Evolutionary conservation across 2,888 invertebrate species (phyloP).

Genomic region (Axea sp.): DNA sequence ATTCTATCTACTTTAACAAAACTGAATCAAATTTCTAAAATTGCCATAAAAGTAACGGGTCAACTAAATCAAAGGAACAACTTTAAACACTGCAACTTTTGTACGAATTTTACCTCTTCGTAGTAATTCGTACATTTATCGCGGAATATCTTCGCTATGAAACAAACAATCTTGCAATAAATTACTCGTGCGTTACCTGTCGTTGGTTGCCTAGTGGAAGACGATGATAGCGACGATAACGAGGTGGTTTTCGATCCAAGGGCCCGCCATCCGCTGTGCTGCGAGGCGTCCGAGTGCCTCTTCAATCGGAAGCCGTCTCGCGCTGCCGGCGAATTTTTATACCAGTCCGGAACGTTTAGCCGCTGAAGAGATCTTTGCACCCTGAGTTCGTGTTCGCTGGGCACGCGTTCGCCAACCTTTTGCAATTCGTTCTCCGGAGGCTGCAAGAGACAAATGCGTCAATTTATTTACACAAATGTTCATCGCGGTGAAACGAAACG

Average conservation of each 20-base stretch:
- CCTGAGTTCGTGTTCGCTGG: conserved; percentile 96
- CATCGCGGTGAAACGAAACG: too few species aligned
- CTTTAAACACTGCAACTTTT: too few species aligned
- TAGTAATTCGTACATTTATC: too few species aligned
- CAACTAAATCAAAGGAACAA: too few species aligned
- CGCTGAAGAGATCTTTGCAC: conserved; percentile 96
- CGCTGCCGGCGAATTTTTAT: conserved; percentile 87
- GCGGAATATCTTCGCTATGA: too few species aligned
- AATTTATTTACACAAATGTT: neutral
- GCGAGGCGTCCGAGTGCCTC: conserved; percentile 84
- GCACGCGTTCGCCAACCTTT: conserved; percentile 88
- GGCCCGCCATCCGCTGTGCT: conserved; percentile 82
- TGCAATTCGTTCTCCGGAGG: conserved; percentile 97
- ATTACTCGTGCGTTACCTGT: too few species aligned
- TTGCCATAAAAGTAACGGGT: too few species aligned
- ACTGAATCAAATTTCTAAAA: too few species aligned
- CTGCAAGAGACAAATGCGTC: conserved; percentile 80
- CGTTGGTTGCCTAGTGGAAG: conserved; percentile 77
- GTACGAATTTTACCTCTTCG: too few species aligned
- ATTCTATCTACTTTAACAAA: too few species aligned
- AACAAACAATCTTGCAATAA: too few species aligned
- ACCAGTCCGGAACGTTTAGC: conserved; percentile 97
- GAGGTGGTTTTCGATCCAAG: conserved; percentile 93
- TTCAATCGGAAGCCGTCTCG: conserved; percentile 90
- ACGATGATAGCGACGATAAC: conserved; percentile 84